These are phyloP conservation scores for Neodon shergylaensis DNA, from an alignment of 2,113 vertebrate genomes.

Conservation along the genomic window DNA sequence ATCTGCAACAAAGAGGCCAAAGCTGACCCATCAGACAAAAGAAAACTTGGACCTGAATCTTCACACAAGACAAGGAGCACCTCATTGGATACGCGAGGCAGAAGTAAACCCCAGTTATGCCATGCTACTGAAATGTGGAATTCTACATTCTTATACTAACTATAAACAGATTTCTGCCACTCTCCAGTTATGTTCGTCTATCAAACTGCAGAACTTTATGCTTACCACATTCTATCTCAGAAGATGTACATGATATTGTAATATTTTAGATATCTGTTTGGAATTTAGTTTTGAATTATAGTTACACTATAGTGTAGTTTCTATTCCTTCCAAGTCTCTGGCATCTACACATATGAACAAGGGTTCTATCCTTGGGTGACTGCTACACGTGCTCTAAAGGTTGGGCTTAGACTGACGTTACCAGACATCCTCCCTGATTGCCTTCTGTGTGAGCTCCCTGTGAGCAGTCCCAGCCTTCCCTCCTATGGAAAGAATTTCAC, in stretches of 20 bases:
- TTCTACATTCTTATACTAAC: not conserved
- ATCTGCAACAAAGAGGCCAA: not conserved
- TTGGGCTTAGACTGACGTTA: not conserved
- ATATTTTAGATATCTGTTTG: conserved; percentile 38
- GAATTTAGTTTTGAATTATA: conserved; percentile 8
- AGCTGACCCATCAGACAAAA: not conserved
- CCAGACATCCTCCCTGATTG: not conserved
- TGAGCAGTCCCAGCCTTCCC: not conserved
- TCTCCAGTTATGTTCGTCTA: not conserved
- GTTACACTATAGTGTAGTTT: not conserved
- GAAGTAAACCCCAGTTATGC: not conserved
- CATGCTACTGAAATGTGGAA: not conserved
- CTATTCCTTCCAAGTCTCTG: conserved; percentile 13
- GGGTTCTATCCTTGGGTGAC: not conserved
- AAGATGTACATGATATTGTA: not conserved
- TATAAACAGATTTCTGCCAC: not conserved
- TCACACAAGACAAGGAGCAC: not conserved
- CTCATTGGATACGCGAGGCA: not conserved
- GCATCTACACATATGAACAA: conserved; percentile 15
- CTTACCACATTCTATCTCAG: not conserved
- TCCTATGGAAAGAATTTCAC: not conserved
- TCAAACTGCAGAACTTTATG: not conserved
- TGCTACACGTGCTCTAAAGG: conserved; percentile 35
- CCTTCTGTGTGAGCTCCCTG: not conserved
- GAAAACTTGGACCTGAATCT: not conserved